Evolutionary conservation across 2,113 vertebrate species (phyloP), one percentile per base, ranked within the genome.

Genomic region (Choloepus hoffmanni): DNA sequence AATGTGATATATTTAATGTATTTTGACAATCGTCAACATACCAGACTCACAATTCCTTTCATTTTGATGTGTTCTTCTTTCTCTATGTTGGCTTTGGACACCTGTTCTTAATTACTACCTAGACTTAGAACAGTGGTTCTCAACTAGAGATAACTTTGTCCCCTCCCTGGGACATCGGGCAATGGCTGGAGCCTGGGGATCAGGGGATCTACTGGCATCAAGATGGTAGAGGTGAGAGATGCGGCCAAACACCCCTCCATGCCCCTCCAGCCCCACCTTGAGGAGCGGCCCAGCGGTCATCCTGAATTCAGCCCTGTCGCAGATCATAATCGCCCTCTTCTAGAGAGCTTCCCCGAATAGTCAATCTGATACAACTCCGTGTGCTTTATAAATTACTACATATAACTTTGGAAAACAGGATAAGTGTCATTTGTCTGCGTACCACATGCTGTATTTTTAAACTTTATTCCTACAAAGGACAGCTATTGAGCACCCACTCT

Each of bases 1-100:
- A 78, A 90, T 84, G 73, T 74, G 92, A 87, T 50, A 43, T 36
- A 4, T 7, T n/a, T 84, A 83, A 85, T 93, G 77, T 76, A 62
- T 70, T 93, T 68, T 65, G 77, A 87, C 85, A 85, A 90, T 50
- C 3, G 0, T 68, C 92, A 89, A 36, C 68, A 70, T 1, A 50
- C 60, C 0, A 78, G 40, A 30, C n/a, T n/a, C 63, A 1, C 7
- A 2, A 43, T 23, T 4, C n/a, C 28, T 50, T 85, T 62, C 24
- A 50, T 89, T 62, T 86, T 50, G n/a, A 1, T 0, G 28, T 48
- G 65, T 79, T 36, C 28, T 28, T 70, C 13, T 72, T 2, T 85
- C 30, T 19, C 0, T 14, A 0, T 5, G 0, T 26, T 4, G 45
- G 7, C 30, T 16, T 2, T 4, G 1, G 60, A 83, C 33, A 26